Evolutionary conservation across 2,797 vertebrate genomes (phyloP).

Genomic region (Lutjanus campechanus): DNA sequence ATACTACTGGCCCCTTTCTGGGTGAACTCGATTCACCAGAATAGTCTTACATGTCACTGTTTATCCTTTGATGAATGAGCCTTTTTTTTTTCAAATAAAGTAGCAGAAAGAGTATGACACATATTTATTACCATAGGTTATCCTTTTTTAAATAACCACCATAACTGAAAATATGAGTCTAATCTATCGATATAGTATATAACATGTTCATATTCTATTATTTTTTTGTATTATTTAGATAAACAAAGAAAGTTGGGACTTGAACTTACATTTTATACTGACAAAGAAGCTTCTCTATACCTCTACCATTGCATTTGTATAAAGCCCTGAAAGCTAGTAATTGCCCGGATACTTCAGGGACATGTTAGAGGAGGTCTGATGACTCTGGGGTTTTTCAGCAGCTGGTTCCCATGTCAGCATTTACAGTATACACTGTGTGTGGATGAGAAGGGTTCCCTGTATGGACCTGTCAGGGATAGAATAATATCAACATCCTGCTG

Average conservation of each 20-base stretch:
- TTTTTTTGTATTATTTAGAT: background rate
- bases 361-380: constrained; percentile 24
- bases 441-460: constrained; percentile 38
- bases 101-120: too few species aligned
- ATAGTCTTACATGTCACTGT: too few species aligned
- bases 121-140: background rate
- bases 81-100: too few species aligned
- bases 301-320: background rate
- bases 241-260: background rate
- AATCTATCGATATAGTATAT: background rate
- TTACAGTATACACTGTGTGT: constrained; percentile 38
- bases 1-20: too few species aligned
- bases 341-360: constrained; percentile 7
- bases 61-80: too few species aligned
- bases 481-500: constrained; percentile 71
- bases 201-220: background rate
- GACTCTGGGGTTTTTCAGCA: constrained; percentile 35
- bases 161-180: background rate
- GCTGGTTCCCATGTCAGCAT: constrained; percentile 62
- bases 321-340: constrained; percentile 17
- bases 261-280: background rate
- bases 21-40: too few species aligned
- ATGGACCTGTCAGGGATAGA: constrained; percentile 56
- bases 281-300: background rate
- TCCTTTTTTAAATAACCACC: background rate